Evolutionary conservation across 2,888 invertebrate genomes (phyloP), one percentile per base, ranked within the genome.

Genomic region (Aphodius sticticus): DNA sequence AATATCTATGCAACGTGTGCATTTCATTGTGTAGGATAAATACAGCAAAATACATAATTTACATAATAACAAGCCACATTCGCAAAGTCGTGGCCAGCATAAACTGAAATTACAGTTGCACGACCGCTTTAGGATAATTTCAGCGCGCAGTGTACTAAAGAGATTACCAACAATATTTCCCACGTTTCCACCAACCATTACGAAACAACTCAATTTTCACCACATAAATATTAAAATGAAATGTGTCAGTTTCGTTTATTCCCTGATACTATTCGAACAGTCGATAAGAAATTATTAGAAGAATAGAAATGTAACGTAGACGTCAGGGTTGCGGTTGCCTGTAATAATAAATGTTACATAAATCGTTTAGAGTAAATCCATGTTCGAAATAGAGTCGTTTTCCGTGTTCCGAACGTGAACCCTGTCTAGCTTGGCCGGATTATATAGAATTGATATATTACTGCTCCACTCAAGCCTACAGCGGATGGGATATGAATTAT

Each of bases 331-430:
- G 53, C 12, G 53, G 53, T 9, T 9, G 12, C 9, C 53, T 9
- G 53, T 53, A 53, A 53, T 53, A 53, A 53, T 53, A 53, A 53
- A 53, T 53, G 53, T 53, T 53, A 53, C 53, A 53, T 53, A 53
- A 53, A 53, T 53, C 53, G 53, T 53, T 53, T 53, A 53, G 53
- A 53, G 53, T 53, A 53, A 53, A 53, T 53, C 53, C 53, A 53
- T 53, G 53, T 53, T 53, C 0, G 53, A 5, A 53, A 53, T 53
- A 53, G 53, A 53, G 53, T 53, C 53, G 53, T 5, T 53, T 53
- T 53, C 53, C 53, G 12, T 53, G 53, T 53, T 53, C 9, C 2
- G 4, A 53, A 53, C 53, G 53, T 53, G 53, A 53, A 53, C 53
- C 9, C 53, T 53, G 53, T 53, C 53, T 53, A 53, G 53, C 53